Conservation (phyloP, 2,888 invertebrate species). For the Augiades crinisus region DNA sequence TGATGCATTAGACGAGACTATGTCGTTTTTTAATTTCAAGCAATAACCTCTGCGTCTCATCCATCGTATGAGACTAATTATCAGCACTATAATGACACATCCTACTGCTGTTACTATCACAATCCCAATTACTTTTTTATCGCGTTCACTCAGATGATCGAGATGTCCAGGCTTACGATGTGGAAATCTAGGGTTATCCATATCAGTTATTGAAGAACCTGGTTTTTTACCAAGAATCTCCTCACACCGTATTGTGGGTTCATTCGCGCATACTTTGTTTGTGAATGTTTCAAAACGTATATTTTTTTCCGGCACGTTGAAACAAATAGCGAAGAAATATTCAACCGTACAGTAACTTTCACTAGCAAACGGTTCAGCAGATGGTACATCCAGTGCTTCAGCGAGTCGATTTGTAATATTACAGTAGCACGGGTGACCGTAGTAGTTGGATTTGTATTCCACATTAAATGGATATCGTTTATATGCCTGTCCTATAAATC, state of each 20-base stretch:
- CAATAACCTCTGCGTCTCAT: constrained; percentile 81
- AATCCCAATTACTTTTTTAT: constrained; percentile 70
- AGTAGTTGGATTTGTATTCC: constrained; percentile 82
- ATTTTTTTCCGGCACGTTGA: constrained; percentile 83
- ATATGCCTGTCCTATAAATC: constrained; percentile 79
- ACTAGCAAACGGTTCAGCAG: constrained; percentile 60
- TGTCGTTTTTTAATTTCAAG: constrained; percentile 58
- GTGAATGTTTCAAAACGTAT: constrained; percentile 83
- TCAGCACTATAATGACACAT: constrained; percentile 74
- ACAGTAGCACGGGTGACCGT: constrained; percentile 83
- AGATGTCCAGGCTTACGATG: constrained; percentile 51
- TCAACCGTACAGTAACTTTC: constrained; percentile 84
- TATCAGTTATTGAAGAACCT: constrained; percentile 48
- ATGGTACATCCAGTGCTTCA: constrained; percentile 60
- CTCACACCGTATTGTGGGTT: constrained; percentile 79
- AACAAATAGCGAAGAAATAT: constrained; percentile 82
- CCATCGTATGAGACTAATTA: constrained; percentile 80
- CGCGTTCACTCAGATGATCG: constrained; percentile 47
- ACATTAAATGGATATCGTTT: constrained; percentile 60
- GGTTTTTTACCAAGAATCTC: constrained; percentile 63
- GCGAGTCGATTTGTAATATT: constrained; percentile 81
- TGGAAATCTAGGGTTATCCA: constrained; percentile 72
- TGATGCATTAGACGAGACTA: constrained; percentile 62
- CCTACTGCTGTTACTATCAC: constrained; percentile 77
- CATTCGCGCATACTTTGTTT: constrained; percentile 79